Percentiles rank a stretch among this genome's conserved stretches.
Evolutionary conservation across 1,140 invertebrate species (phyloP).

Genomic region (Pentalonia nigronervosa): DNA sequence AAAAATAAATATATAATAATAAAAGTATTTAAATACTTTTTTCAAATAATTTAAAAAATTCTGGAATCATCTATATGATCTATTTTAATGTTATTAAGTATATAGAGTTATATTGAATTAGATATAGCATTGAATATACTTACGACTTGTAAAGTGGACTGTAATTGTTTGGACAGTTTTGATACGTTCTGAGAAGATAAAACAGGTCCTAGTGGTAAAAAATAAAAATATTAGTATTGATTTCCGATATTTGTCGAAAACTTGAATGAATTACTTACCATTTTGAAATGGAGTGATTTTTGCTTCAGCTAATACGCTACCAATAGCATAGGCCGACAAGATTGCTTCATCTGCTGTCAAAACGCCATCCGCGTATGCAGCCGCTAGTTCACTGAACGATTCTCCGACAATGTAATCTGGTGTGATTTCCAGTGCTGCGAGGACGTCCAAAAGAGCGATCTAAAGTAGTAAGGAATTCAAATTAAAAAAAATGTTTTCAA

Average conservation of each 20-base stretch:
- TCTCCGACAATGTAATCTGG: conserved; percentile 86
- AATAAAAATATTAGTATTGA: background rate
- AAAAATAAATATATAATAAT: too few species aligned
- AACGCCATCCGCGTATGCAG: conserved; percentile 86
- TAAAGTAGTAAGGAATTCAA: background rate
- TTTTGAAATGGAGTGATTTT: background rate
- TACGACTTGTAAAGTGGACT: conserved; percentile 33
- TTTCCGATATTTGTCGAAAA: background rate
- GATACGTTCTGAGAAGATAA: background rate
- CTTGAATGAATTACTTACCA: background rate
- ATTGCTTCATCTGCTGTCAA: conserved; percentile 85
- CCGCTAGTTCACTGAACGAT: conserved; percentile 86
- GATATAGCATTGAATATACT: background rate
- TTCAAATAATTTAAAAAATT: too few species aligned
- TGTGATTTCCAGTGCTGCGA: conserved; percentile 73
- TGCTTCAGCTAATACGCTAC: conserved; percentile 63
- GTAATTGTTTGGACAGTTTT: conserved; percentile 36
- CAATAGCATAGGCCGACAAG: conserved; percentile 74
- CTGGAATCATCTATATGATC: too few species aligned
- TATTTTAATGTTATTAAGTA: too few species aligned
- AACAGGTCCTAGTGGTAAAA: background rate
- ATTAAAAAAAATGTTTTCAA: background rate
- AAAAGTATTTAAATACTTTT: too few species aligned
- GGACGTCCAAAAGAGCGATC: conserved; percentile 81
- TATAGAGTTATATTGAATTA: background rate